phyloP scores from a whole-genome alignment of 2,113 vertebrate species.

The Speoplatyrhinus poulsoni region DNA sequence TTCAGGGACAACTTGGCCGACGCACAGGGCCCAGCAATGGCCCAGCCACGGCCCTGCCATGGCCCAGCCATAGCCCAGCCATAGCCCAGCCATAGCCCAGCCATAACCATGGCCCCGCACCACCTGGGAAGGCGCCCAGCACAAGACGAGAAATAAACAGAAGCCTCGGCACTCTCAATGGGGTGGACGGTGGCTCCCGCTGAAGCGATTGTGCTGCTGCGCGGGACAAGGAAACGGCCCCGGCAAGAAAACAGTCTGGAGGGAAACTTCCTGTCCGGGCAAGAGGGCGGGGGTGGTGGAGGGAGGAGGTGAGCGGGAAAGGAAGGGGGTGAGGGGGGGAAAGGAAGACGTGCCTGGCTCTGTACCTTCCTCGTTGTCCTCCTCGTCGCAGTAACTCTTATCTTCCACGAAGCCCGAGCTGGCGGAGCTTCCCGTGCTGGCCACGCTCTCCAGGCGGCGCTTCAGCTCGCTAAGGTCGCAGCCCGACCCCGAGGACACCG shows the following conservation, averaged over 20 bases:
- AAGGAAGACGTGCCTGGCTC: conserved; percentile 57
- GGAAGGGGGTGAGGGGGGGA: conserved; percentile 14
- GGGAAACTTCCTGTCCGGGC: conserved; percentile 46
- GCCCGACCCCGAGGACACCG: conserved; percentile 77
- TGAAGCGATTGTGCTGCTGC: conserved; percentile 66
- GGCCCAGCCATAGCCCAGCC: too few relatives aligned
- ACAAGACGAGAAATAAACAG: conserved; percentile 69
- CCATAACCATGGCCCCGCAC: neutral
- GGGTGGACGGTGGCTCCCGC: conserved; percentile 65
- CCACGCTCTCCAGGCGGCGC: conserved; percentile 88
- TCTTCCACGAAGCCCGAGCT: conserved; percentile 95
- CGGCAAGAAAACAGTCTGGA: conserved; percentile 65
- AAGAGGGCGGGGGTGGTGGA: conserved; percentile 46
- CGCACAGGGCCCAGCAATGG: conserved; percentile 21
- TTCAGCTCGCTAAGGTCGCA: conserved; percentile 88
- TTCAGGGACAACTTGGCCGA: conserved; percentile 47
- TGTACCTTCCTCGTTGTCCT: conserved; percentile 94
- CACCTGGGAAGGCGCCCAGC: conserved; percentile 38
- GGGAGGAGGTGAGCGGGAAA: conserved; percentile 8
- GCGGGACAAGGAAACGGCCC: conserved; percentile 71
- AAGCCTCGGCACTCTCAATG: conserved; percentile 58
- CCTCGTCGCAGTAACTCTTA: conserved; percentile 93
- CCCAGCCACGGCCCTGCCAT: neutral
- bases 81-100: too few relatives aligned
- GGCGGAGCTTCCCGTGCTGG: conserved; percentile 91